Conservation (phyloP, 1,140 invertebrate genomes). For the Maniola jurtina region DNA sequence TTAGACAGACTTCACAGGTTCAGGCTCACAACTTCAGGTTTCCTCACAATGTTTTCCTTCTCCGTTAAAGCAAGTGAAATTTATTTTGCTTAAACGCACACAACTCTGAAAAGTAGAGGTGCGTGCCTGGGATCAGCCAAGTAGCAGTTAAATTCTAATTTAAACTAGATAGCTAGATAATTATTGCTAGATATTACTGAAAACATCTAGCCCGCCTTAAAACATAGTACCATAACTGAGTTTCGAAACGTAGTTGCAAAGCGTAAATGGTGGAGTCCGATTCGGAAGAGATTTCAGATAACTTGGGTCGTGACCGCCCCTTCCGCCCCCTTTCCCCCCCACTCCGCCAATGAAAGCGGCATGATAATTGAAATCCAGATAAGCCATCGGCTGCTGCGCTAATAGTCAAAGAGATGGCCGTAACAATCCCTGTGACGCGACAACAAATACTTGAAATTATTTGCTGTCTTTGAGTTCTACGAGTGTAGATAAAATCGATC, state of each 20-base stretch:
- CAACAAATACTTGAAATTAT: background rate
- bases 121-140: too few relatives aligned
- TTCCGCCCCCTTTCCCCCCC: slow-evolving; percentile 30
- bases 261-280: slow-evolving; percentile 54
- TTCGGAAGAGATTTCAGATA: slow-evolving; percentile 70
- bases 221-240: slow-evolving; percentile 11
- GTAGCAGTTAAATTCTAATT: too few relatives aligned
- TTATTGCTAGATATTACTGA: background rate
- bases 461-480: background rate
- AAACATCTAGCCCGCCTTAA: background rate
- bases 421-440: background rate
- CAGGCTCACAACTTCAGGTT: too few relatives aligned
- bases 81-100: too few relatives aligned
- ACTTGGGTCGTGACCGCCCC: slow-evolving; percentile 58
- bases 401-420: background rate
- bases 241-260: slow-evolving; percentile 24
- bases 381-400: slow-evolving; percentile 64
- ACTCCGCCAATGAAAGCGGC: slow-evolving; percentile 63
- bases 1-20: too few relatives aligned
- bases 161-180: too few relatives aligned
- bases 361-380: slow-evolving; percentile 77
- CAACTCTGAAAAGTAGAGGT: too few relatives aligned
- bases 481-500: too few relatives aligned
- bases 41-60: too few relatives aligned
- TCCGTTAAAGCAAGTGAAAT: too few relatives aligned